Evolutionary conservation across 2,797 vertebrate species (phyloP), one percentile per base, ranked within the genome.

Genomic region (Numenius phaeopus): DNA sequence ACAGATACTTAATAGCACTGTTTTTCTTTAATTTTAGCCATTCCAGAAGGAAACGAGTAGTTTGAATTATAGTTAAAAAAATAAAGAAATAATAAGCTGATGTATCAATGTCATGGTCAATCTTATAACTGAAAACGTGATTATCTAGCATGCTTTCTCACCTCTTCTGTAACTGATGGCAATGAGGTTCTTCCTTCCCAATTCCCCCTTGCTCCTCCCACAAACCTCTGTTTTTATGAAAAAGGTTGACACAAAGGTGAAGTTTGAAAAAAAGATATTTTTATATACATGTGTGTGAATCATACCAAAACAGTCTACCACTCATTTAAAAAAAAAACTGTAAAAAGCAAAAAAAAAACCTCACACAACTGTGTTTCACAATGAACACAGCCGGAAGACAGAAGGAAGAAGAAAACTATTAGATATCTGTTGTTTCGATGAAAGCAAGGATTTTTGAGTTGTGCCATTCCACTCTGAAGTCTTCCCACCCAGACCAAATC

Each of bases 121-220:
- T 79, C 76, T 79, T 27, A 20, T 29, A 58, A 89, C 39, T 83
- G 19, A 32, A 81, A 89, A 46, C 19, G 34, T 1, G 0, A 17
- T 42, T 21, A 90, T 16, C 62, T 54, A 54, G 32, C 54, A 69
- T 24, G 66, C 44, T 90, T 70, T 55, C 62, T 93, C 83, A 88
- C 52, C 94, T 90, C 69, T 65, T 77, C 81, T 83, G 64, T 34
- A 93, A 80, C 14, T 79, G 64, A 88, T 39, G 49, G 52, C 26
- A 95, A 54, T 12, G 12, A 83, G 15, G 24, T 32, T 94, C 85
- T 55, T 87, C 55, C 69, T 83, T 71, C 65, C 44, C 79, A 87
- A 54, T 14, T 83, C 29, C 69, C 79, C 80, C 69, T 78, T 85
- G 52, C 47, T 87, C 57, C 44, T 95, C 79, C 55, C 64, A 87